Percentiles rank a stretch among this genome's conserved stretches.
These are phyloP conservation scores for Plebejus melissa DNA, from an alignment of 2,888 invertebrate genomes.

Conservation along the genomic window DNA sequence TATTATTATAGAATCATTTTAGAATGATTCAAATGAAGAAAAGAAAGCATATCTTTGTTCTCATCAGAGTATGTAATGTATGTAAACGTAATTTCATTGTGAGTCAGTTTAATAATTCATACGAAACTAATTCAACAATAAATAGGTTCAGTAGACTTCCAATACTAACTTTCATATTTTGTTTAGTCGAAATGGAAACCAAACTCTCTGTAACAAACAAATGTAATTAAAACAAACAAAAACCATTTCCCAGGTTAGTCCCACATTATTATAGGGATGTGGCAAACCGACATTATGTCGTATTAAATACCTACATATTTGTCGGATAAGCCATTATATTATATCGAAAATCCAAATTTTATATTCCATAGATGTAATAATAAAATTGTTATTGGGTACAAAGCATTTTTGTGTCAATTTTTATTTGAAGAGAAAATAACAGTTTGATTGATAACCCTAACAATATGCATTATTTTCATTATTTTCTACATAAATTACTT, in stretches of 20 bases:
- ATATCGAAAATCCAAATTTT: background rate
- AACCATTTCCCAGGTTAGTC: conserved; percentile 47
- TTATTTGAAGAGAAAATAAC: too few species aligned
- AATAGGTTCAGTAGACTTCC: background rate
- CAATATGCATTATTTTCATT: too few species aligned
- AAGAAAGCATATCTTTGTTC: background rate
- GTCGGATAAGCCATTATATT: conserved; percentile 32
- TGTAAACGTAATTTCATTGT: background rate
- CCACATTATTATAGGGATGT: conserved; percentile 58
- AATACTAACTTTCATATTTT: conserved; percentile 24
- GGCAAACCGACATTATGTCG: conserved; percentile 62
- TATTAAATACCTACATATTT: conserved; percentile 49
- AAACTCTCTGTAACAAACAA: conserved; percentile 32
- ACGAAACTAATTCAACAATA: background rate
- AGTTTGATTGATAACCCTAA: too few species aligned
- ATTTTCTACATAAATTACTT: too few species aligned
- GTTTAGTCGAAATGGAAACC: conserved; percentile 24
- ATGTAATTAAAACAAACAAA: conserved; percentile 39
- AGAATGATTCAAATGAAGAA: background rate
- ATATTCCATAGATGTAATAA: too few species aligned
- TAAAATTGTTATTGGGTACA: too few species aligned
- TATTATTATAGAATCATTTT: background rate
- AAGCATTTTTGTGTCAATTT: too few species aligned
- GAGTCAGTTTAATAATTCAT: background rate
- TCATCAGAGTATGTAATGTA: background rate